Evolutionary conservation across 1,140 invertebrate species (phyloP).

Genomic region (Uloborus diversus): DNA sequence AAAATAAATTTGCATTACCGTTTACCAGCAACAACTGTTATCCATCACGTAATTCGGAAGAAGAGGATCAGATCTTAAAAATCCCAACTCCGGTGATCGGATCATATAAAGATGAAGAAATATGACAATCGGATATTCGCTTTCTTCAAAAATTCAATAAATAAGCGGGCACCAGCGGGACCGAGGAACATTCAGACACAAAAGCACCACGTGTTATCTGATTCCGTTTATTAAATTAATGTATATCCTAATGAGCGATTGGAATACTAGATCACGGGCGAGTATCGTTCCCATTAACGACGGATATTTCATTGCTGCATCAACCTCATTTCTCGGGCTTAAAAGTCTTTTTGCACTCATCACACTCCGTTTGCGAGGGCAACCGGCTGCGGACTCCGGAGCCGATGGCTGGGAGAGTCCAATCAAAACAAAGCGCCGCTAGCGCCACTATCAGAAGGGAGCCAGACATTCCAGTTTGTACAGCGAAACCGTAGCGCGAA

Average conservation of each 20-base stretch:
- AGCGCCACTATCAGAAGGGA: conserved; percentile 21
- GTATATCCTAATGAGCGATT: neutral
- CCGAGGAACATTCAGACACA: no score
- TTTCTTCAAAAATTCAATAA: no score
- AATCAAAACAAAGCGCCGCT: conserved; percentile 22
- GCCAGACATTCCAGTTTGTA: no score
- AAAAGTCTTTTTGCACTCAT: conserved; percentile 51
- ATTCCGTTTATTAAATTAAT: conserved; percentile 19
- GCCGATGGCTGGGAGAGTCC: conserved; percentile 9
- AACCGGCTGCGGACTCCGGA: neutral
- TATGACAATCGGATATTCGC: no score
- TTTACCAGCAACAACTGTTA: no score
- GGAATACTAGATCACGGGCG: neutral
- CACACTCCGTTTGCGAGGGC: conserved; percentile 20
- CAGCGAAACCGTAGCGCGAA: no score
- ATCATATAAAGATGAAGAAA: no score
- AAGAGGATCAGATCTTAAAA: no score
- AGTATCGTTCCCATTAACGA: conserved; percentile 2
- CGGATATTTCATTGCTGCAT: conserved; percentile 2
- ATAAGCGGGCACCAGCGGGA: no score
- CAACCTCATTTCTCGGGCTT: conserved; percentile 31
- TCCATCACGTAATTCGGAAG: no score
- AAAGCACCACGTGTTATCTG: conserved; percentile 51
- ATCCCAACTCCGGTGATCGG: no score
- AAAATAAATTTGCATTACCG: no score